Percentiles rank a stretch among this genome's conserved stretches.
Evolutionary conservation across 2,888 invertebrate species (phyloP).

Genomic region (Drosophila buzzatii): DNA sequence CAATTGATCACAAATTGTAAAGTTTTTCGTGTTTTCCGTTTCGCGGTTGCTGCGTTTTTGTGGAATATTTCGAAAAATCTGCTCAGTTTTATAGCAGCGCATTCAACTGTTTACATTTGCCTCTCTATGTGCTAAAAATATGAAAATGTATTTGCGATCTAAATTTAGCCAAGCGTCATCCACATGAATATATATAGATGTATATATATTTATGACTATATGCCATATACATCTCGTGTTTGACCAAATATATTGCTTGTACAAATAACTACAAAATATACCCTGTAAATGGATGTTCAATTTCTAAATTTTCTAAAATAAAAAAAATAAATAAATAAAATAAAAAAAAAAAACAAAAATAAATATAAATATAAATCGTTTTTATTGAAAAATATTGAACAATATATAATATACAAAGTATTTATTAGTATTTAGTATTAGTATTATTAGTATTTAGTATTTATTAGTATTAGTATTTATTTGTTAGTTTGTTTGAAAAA

Average conservation of each 20-base stretch:
- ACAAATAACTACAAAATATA: slow-evolving; percentile 8
- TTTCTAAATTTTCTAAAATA: no score
- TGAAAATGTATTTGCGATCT: slow-evolving; percentile 73
- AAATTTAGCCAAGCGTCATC: slow-evolving; percentile 76
- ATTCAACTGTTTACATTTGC: slow-evolving; percentile 70
- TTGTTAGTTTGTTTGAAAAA: no score
- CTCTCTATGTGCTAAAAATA: slow-evolving; percentile 72
- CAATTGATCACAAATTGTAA: neutral
- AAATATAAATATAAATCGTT: neutral
- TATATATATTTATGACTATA: slow-evolving; percentile 3
- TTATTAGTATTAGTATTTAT: no score
- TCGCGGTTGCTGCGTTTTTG: slow-evolving; percentile 62
- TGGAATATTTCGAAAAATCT: slow-evolving; percentile 41
- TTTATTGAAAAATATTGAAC: no score
- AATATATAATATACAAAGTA: neutral
- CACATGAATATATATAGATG: slow-evolving; percentile 37
- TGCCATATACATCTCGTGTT: slow-evolving; percentile 8
- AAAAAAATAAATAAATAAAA: neutral
- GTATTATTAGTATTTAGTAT: no score
- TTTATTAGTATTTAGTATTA: no score
- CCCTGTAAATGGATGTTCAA: slow-evolving; percentile 8
- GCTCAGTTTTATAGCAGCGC: slow-evolving; percentile 56
- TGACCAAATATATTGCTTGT: neutral
- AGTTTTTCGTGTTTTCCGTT: slow-evolving; percentile 43
- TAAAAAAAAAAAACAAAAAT: no score